Conservation (phyloP, 2,888 invertebrate species). For the Lochmaea capreae region DNA sequence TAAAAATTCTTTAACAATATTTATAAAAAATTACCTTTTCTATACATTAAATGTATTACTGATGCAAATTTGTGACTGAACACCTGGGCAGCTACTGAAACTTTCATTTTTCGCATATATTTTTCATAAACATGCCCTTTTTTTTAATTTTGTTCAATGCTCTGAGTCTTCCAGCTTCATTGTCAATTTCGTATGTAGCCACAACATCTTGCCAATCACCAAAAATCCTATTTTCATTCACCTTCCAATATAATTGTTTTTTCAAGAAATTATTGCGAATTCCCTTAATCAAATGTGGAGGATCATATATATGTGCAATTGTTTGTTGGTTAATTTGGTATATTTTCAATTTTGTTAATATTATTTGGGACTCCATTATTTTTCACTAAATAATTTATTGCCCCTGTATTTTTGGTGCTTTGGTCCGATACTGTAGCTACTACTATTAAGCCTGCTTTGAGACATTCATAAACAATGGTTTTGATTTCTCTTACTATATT, state of each 20-base stretch:
- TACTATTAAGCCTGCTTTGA: background rate
- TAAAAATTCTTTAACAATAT: background rate
- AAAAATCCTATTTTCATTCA: background rate
- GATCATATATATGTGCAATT: conserved; percentile 20
- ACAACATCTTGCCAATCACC: conserved; percentile 18
- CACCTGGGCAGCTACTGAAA: no score
- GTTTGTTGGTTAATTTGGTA: conserved; percentile 11
- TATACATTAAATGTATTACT: background rate
- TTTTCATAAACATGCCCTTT: background rate
- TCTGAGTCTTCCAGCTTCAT: conserved; percentile 12
- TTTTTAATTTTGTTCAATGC: conserved; percentile 12
- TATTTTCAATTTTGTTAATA: conserved; percentile 9
- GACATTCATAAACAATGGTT: background rate
- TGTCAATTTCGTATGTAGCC: conserved; percentile 20
- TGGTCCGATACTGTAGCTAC: conserved; percentile 22
- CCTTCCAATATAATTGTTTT: conserved; percentile 17
- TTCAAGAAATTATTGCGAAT: conserved; percentile 20
- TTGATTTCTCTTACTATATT: conserved; percentile 4
- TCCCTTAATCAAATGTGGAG: conserved; percentile 3
- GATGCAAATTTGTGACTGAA: background rate
- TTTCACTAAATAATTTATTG: background rate
- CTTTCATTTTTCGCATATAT: no score
- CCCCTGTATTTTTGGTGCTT: conserved; percentile 21
- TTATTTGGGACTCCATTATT: background rate
- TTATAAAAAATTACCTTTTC: background rate